Evolutionary conservation across 2,797 vertebrate species (phyloP).

Genomic region (Hypotaenidia okinawae): DNA sequence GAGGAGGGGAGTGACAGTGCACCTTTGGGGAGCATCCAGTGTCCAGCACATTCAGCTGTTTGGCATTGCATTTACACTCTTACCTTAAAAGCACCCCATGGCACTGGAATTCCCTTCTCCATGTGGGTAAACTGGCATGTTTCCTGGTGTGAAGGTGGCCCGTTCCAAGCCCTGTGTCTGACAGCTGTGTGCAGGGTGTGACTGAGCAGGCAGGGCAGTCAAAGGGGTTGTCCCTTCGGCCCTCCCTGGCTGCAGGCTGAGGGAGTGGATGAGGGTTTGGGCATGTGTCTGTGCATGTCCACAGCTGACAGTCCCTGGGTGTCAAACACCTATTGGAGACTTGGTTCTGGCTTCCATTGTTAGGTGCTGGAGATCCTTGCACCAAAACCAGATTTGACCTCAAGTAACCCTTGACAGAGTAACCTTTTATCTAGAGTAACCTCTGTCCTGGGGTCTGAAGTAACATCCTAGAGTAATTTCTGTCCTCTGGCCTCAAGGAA

Average conservation of each 20-base stretch:
- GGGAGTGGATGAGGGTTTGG: too few species aligned
- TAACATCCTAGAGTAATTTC: neutral
- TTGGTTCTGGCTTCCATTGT: neutral
- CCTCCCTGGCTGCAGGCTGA: neutral
- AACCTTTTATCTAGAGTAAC: neutral
- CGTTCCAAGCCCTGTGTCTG: neutral
- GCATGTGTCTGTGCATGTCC: accelerated
- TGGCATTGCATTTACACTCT: neutral
- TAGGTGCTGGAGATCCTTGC: accelerated
- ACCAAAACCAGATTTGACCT: neutral
- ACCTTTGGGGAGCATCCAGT: too few species aligned
- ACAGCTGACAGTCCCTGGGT: neutral
- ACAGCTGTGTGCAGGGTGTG: accelerated
- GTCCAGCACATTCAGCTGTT: neutral
- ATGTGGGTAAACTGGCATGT: accelerated
- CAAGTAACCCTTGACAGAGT: neutral
- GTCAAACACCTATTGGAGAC: accelerated
- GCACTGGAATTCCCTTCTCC: accelerated
- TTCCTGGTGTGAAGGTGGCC: neutral
- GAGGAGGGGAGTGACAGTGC: too few species aligned
- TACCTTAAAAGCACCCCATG: neutral
- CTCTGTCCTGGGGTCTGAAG: neutral
- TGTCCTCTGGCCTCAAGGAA: neutral
- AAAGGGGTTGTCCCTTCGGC: neutral
- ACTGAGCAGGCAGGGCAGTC: neutral